Conservation (phyloP, 2,113 vertebrate genomes). For the Cephalopholis sonnerati region DNA sequence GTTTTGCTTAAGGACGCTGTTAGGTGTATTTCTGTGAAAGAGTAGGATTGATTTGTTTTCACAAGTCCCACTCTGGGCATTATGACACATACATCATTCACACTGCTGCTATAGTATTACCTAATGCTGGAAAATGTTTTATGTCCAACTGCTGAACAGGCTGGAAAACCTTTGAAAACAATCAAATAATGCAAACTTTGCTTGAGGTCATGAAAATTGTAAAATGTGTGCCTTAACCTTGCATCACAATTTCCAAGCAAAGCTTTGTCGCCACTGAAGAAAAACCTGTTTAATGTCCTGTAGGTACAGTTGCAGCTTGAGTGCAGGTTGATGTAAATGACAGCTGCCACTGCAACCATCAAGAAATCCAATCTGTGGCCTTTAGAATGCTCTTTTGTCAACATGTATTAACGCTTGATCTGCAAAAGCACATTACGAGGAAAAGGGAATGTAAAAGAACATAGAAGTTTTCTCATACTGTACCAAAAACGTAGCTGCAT, state of each 20-base stretch:
- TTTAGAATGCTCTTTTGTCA: neutral
- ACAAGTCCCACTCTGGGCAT: neutral
- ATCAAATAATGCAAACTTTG: neutral
- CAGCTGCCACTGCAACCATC: neutral
- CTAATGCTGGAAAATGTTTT: neutral
- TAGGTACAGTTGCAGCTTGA: neutral
- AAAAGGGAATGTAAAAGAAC: neutral
- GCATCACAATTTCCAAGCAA: neutral
- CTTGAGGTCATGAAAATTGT: too few relatives aligned
- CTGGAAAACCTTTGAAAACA: neutral
- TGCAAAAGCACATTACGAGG: neutral
- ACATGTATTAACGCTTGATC: neutral
- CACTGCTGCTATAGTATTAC: too few relatives aligned
- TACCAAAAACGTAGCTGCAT: neutral
- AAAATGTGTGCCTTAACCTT: neutral
- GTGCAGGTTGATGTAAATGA: neutral
- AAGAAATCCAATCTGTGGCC: neutral
- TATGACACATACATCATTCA: neutral
- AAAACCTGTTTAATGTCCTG: too few relatives aligned
- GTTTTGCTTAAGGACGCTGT: neutral
- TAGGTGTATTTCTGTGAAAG: neutral
- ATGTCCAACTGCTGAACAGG: neutral
- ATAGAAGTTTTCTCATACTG: neutral
- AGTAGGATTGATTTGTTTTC: neutral
- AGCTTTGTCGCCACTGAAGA: neutral